A percentile compares a stretch with the other conserved stretches of the same genome.
Evolutionary conservation across 1,140 invertebrate species (phyloP).

Genomic region (Nebria ingens): DNA sequence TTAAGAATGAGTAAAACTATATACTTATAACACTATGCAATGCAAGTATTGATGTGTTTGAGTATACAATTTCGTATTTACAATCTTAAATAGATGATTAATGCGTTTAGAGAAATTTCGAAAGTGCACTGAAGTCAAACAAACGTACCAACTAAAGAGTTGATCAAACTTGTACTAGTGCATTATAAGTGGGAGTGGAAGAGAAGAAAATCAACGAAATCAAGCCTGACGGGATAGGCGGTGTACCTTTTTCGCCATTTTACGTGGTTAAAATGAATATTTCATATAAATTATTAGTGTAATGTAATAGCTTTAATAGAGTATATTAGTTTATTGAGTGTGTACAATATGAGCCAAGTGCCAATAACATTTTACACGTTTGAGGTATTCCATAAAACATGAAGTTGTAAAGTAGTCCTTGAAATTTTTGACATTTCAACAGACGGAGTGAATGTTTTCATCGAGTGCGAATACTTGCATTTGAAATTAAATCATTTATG

Average conservation of each 20-base stretch:
- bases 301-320: background rate
- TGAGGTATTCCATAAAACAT: background rate
- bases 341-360: conserved; percentile 1
- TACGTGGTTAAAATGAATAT: conserved; percentile 6
- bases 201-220: conserved; percentile 4
- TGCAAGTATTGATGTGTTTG: no score
- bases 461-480: background rate
- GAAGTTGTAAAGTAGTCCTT: conserved; percentile 5
- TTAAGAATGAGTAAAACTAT: no score
- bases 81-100: no score
- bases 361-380: background rate
- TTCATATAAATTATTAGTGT: conserved; percentile 1
- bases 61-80: no score
- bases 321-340: background rate
- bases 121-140: background rate
- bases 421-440: conserved; percentile 9
- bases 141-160: background rate
- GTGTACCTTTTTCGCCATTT: conserved; percentile 8
- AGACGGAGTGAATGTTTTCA: conserved; percentile 6
- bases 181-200: background rate
- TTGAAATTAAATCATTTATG: background rate
- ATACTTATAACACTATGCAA: no score
- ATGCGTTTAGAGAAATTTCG: no score
- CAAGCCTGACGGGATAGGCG: conserved; percentile 6
- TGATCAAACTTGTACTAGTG: no score